Base-by-base conservation (phyloP, 2,888 invertebrate genomes). In the Athetis lepigone region DNA sequence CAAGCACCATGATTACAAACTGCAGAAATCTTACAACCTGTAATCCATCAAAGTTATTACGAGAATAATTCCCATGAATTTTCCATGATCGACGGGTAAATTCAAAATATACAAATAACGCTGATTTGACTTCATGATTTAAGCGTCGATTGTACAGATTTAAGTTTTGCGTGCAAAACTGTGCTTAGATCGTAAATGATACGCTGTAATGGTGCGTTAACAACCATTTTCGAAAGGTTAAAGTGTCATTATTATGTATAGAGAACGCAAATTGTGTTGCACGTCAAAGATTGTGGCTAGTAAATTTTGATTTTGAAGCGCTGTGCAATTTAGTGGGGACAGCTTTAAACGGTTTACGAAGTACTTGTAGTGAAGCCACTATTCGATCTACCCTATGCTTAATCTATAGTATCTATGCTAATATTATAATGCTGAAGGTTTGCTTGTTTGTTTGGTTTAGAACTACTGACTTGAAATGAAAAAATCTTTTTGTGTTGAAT, bases 41-140 rank as follows among this genome's bases (percentile, higher is more conserved):
- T 19, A 37, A 51, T 42, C 19, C 2, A 9, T 46, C 18, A 16
- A 43, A 51, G 29, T 47, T 70, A 40, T 36, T 49, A 21, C 25
- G 16, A 25, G 11, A 58, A 67, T 59, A 47, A 67, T 67, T 67
- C 42, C 25, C 67, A 50, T 59, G 42, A 51, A 51, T 67, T 39
- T 49, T 1, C 9, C 3, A 43, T 11, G 55, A 70, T 70, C 46
- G 50, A 39, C 37, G 37, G 42, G 42, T 51, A 50, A 60, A 60
- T 61, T 50, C 43, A 42, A 43, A 55, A 60, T 55, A 55, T 49
- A 68, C 73, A 73, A 63, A 77, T 61, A 73, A 55, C 56, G 25
- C 52, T 33, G 65, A 74, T 66, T 77, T 69, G 50, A 21, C 55
- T 47, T 58, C 64, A 66, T 68, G 69, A 79, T 79, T 79, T 65